Evolutionary conservation across 2,797 vertebrate species (phyloP), one percentile per base, ranked within the genome.

Genomic region (Diceros bicornis): DNA sequence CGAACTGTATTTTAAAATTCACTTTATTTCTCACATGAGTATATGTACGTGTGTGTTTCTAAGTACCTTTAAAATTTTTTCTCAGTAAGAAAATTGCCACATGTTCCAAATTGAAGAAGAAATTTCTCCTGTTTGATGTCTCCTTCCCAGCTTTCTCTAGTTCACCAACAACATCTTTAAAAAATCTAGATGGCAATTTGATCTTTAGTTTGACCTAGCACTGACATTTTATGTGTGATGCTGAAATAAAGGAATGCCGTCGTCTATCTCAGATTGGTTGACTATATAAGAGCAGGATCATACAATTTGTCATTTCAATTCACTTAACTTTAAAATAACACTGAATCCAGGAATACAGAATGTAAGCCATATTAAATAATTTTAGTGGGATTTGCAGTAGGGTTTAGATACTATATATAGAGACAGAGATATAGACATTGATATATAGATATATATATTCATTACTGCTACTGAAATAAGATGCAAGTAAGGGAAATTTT

Each of bases 291-390:
- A 78, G 17, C 23, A 93, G 72, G 21, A 55, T 86, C 62, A 50
- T 61, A 69, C 37, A 52, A 57, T 66, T 68, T 74, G 57, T 69
- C 20, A 95, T 61, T 81, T 97, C 23, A 91, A 68, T 72, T 84
- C 77, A 29, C 59, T 32, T 96, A 57, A 74, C 25, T 79, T 96
- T 82, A 81, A 96, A 83, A 93, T 66, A 77, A 81, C 61, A 66
- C 14, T 34, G 75, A 92, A 89, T 50, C 50, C 32, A 47, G 77
- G 37, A 72, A 37, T 75, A 21, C 57, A 62, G 64, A 90, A 32
- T 50, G 72, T 91, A 75, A 37, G 18, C 89, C 41, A 20, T 50
- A 47, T 23, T 44, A 81, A 79, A 82, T 57, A 77, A 64, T 77
- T 71, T 52, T 47, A 64, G 32, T 77, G 79, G 16, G 41, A 72